A percentile compares a stretch with the other conserved stretches of the same genome.
Evolutionary conservation across 1,140 invertebrate genomes (phyloP).

Genomic region (Eufriesea mexicana): DNA sequence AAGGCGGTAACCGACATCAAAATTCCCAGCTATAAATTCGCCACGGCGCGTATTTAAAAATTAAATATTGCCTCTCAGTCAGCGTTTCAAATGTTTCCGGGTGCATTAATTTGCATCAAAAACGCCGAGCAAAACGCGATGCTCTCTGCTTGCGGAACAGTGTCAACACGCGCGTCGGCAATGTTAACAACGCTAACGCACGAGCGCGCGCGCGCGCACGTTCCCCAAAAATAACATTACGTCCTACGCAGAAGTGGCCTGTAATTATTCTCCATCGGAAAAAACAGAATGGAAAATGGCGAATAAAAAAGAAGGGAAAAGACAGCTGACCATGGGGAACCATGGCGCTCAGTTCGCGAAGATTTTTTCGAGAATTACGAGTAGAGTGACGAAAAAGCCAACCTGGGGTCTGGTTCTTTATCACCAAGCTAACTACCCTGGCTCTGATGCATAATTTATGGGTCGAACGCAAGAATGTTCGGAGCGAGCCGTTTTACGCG

Average conservation of each 20-base stretch:
- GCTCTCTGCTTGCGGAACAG: not conserved
- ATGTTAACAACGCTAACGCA: not conserved
- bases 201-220: not conserved
- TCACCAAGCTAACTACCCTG: slow-evolving; percentile 36
- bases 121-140: not conserved
- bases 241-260: not conserved
- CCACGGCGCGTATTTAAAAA: not conserved
- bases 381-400: slow-evolving; percentile 33
- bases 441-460: slow-evolving; percentile 58
- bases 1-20: not conserved
- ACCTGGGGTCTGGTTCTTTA: slow-evolving; percentile 17
- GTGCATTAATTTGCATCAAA: slow-evolving; percentile 18
- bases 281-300: not conserved
- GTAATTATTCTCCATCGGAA: slow-evolving; percentile 1
- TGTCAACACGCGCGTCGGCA: slow-evolving; percentile 8
- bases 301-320: not conserved
- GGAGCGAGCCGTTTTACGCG: slow-evolving; percentile 28
- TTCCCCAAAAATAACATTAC: slow-evolving; percentile 2
- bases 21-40: not conserved
- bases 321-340: not conserved
- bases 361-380: slow-evolving; percentile 20
- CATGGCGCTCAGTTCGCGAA: too few species aligned
- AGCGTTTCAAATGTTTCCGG: slow-evolving; percentile 7
- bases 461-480: slow-evolving; percentile 38
- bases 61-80: not conserved